Evolutionary conservation across 2,797 vertebrate genomes (phyloP), one percentile per base, ranked within the genome.

Genomic region (Gymnothorax reevesii): DNA sequence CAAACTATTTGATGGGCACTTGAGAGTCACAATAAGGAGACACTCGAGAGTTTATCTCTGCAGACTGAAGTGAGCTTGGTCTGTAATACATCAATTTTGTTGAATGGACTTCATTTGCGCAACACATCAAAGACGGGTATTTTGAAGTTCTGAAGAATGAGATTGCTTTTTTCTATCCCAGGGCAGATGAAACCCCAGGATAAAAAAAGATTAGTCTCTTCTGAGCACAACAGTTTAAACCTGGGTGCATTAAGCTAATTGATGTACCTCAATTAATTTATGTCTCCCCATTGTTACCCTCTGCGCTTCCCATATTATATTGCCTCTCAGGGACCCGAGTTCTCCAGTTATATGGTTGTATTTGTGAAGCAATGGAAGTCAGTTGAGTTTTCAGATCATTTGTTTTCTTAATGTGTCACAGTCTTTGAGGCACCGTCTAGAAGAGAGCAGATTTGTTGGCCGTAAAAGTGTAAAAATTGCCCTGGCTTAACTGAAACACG

Each of bases 401-500:
- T 5, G 4, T 49, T 27, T 71, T 42, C 22, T n/a, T 22, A 64
- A 64, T 64, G 62, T 64, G 62, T 64, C 62, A 64, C 66, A 3
- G 25, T 71, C 66, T 71, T 71, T 71, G 66, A 71, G 27, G 15
- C 62, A 13, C n/a, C 69, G 1, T 75, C 5, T 13, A 75, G 10
- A 12, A 17, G 71, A 75, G 3, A 27, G 7, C 62, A 64, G 62
- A 20, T 64, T 22, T 4, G 62, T 1, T 42, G 33, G 7, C 13
- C 10, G 64, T 69, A 3, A 77, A 17, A 49, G 13, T 6, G 20
- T 77, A 33, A 33, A 22, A 13, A 79, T 20, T 22, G 73, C 84
- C 87, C 86, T 57, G 27, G 71, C 83, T 79, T 79, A 83, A 79
- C 86, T 83, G 83, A 86, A 75, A 86, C 20, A 83, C 82, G 64